These are phyloP conservation scores for Collichthys lucidus DNA, from an alignment of 2,113 vertebrate genomes.

Conservation along the genomic window DNA sequence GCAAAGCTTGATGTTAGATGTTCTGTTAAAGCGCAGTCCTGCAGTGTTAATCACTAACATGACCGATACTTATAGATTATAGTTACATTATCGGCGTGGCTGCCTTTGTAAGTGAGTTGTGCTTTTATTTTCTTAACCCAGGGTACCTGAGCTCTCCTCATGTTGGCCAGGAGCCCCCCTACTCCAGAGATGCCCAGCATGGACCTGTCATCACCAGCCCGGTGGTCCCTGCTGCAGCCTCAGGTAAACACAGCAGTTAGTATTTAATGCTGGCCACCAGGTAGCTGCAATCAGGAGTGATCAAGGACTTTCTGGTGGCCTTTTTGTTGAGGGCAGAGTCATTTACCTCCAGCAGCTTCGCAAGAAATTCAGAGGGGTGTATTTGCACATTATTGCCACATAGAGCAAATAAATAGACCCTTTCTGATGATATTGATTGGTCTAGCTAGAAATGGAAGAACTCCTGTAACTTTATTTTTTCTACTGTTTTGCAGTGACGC, in stretches of 20 bases:
- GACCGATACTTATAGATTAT: background rate
- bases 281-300: slow-evolving; percentile 30
- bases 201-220: slow-evolving; percentile 77
- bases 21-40: background rate
- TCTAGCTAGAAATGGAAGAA: background rate
- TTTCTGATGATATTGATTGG: background rate
- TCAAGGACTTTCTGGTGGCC: slow-evolving; percentile 2
- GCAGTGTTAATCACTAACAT: background rate
- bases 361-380: background rate
- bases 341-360: background rate
- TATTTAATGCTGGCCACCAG: background rate
- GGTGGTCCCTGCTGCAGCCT: slow-evolving; percentile 67
- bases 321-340: background rate
- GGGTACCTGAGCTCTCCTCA: slow-evolving; percentile 84
- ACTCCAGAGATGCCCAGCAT: slow-evolving; percentile 74
- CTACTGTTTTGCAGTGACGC: slow-evolving; percentile 65
- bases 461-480: slow-evolving; percentile 2
- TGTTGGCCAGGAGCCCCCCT: slow-evolving; percentile 75
- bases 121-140: slow-evolving; percentile 41
- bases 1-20: background rate
- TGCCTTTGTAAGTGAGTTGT: background rate
- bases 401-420: too few relatives aligned
- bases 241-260: slow-evolving; percentile 67
- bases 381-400: background rate
- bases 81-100: background rate